These are phyloP conservation scores for Margarornis squamiger DNA, from an alignment of 2,797 vertebrate species.

Conservation along the genomic window DNA sequence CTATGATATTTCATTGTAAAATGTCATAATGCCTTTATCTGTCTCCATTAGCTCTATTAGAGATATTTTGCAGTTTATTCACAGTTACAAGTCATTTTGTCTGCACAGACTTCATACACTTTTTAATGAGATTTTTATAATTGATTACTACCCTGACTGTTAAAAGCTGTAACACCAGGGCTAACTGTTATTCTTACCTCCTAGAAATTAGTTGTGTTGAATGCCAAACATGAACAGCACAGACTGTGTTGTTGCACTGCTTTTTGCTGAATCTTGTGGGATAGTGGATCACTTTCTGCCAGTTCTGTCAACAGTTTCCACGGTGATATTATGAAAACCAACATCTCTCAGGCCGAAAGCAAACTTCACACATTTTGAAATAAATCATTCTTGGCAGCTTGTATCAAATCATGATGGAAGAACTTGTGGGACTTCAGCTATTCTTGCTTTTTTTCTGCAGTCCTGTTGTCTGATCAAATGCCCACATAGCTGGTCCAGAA, in stretches of 20 bases:
- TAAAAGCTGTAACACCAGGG: neutral
- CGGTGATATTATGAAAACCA: neutral
- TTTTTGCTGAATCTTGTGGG: neutral
- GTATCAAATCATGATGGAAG: neutral
- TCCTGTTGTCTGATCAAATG: neutral
- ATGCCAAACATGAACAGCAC: neutral
- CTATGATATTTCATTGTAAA: neutral
- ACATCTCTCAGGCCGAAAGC: conserved; percentile 8
- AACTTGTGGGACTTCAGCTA: neutral
- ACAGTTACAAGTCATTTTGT: neutral
- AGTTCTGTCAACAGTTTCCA: conserved; percentile 31
- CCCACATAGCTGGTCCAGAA: neutral
- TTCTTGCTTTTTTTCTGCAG: neutral
- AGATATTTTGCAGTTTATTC: neutral
- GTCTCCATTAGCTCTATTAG: neutral
- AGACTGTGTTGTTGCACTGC: neutral
- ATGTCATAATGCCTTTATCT: neutral
- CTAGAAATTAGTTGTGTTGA: neutral
- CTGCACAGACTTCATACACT: neutral
- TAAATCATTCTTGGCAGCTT: conserved; percentile 24
- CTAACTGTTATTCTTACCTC: neutral
- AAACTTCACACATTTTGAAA: conserved; percentile 46
- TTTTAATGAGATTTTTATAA: neutral
- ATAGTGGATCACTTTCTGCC: neutral
- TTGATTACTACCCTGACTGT: neutral